Evolutionary conservation across 35 echinoderm and acorn worm genomes (phyloP), one percentile per base, ranked within the genome.

Genomic region (Diadema setosum): DNA sequence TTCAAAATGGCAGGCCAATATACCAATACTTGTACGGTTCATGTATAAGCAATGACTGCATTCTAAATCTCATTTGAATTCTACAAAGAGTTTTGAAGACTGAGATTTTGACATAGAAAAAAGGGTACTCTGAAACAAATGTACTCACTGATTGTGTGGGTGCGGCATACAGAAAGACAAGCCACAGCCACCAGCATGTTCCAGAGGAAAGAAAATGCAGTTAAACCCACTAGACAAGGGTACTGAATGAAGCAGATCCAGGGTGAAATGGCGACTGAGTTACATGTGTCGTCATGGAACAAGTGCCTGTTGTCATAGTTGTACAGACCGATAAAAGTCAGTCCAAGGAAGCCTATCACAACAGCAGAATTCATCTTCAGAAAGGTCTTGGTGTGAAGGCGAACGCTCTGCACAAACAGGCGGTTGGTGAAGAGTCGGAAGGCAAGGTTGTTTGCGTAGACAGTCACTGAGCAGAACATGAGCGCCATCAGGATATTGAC

Each of bases 111-210:
- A n/a, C n/a, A n/a, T n/a, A n/a, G n/a, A n/a, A n/a, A n/a, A n/a
- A n/a, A n/a, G n/a, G n/a, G n/a, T n/a, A n/a, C n/a, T n/a, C n/a
- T n/a, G n/a, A n/a, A 25, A 21, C 15, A 26, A 8, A 6, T 63
- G 35, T 17, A 93, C 95, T 97, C 87, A 93, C 95, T 93, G 39
- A 93, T 93, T 9, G 95, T 97, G 73, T 97, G 95, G 3, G 95
- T 97, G 16, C 95, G 83, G 81, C 95, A 97, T 9, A 93, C 91
- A 31, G 95, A 97, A 43, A 97, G 50, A 59, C 91, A 94, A 7
- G 91, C 88, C 20, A 93, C 75, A 17, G 91, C 91, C 24, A 97
- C 91, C 45, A 97, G 44, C 27, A 91, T 44, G 48, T 97, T 97
- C 91, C 91, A 97, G 0, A 91, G 21, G 41, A 93, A 91, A n/a